Evolutionary conservation across 2,113 vertebrate genomes (phyloP).

Genomic region (Paramisgurnus dabryanus): DNA sequence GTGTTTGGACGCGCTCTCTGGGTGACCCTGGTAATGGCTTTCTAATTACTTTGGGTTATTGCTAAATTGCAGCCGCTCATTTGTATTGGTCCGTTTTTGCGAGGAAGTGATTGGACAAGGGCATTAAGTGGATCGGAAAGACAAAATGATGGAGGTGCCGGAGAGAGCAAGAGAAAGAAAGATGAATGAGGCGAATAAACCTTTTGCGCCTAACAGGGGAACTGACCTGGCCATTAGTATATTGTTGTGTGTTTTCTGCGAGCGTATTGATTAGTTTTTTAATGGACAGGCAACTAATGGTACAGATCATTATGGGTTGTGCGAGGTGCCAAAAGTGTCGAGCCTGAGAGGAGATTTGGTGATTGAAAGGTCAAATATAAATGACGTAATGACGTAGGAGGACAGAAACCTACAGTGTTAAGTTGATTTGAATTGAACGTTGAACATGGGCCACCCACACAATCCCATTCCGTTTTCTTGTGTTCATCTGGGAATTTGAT

Average conservation of each 20-base stretch:
- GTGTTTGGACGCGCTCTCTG: conserved; percentile 37
- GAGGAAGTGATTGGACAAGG: conserved; percentile 48
- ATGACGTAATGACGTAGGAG: conserved; percentile 19
- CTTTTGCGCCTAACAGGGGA: conserved; percentile 25
- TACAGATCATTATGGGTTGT: conserved; percentile 10
- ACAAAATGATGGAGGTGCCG: conserved; percentile 16
- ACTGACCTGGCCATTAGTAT: conserved; percentile 21
- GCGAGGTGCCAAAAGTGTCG: conserved; percentile 3
- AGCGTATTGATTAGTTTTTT: conserved; percentile 41
- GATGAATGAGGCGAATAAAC: conserved; percentile 49
- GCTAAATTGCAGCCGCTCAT: conserved; percentile 53
- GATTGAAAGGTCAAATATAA: conserved; percentile 42
- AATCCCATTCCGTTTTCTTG: neutral
- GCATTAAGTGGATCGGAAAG: conserved; percentile 41
- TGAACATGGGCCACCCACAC: conserved; percentile 17
- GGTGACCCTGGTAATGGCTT: conserved; percentile 54
- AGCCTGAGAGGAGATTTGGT: conserved; percentile 23
- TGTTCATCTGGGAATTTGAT: conserved; percentile 19
- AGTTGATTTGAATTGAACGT: neutral
- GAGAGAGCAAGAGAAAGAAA: conserved; percentile 33
- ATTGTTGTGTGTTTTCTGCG: conserved; percentile 31
- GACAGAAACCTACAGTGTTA: conserved; percentile 10
- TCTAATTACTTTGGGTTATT: conserved; percentile 54
- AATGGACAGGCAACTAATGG: conserved; percentile 13
- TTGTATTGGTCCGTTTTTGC: conserved; percentile 47